Base-by-base conservation (phyloP, 2,888 invertebrate genomes). In the Onthophagus sagittarius region DNA sequence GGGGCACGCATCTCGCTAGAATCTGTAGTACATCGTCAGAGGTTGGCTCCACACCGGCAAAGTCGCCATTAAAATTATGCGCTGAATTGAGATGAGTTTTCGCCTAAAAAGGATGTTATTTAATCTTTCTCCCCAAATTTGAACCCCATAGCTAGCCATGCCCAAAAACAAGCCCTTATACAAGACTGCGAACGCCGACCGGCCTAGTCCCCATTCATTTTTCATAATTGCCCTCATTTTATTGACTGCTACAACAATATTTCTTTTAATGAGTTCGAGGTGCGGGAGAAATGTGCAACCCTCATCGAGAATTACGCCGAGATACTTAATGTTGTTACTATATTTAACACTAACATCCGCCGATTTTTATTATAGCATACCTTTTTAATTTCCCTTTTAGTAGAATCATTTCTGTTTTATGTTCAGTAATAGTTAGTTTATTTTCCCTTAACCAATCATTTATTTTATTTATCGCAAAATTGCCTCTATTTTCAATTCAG, bases 21-120 rank as follows among this genome's bases (percentile, higher is more conserved):
- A 72, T 62, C n/a, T 69, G 70, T 5, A 74, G 63, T 7, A 72
- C 71, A 9, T 74, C 74, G 6, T 53, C 13, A 3, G 74, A 63
- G 15, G 69, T 69, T 0, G 72, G 0, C 74, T 63, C 6, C 64
- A 74, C 0, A 69, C 72, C 9, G 69, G 63, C 0, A 69, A 70
- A 5, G 70, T 9, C 2, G 23, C 67, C 5, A 74, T 3, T 2
- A 74, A 53, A 0, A 74, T 53, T 0, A 62, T 62, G 11, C 71
- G 7, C 11, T 72, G 70, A 13, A 64, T 62, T 1, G 15, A 9
- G 23, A 63, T 63, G 0, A 74, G 63, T 3, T 64, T 63, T 0
- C 62, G 14, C 0, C 62, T 62, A 5, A 63, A 23, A 11, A 15
- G 39, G 0, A 63, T 70, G 0, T 64, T 67, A 4, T 14, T 15